phyloP scores from a whole-genome alignment of 2,113 vertebrate species.

The Dromiciops gliroides region DNA sequence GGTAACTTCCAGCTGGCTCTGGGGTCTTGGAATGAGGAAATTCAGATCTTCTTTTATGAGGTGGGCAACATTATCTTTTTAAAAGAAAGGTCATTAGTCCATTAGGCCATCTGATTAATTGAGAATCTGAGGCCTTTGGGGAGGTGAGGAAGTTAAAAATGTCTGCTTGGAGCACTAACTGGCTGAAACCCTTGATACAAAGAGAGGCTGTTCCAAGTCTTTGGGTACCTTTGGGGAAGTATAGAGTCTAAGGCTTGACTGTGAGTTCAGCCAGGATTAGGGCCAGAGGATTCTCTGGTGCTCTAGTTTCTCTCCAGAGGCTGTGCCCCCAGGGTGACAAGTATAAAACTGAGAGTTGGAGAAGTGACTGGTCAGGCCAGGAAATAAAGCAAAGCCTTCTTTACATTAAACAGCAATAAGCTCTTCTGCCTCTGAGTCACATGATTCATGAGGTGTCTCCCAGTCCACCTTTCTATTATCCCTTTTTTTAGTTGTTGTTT shows the following conservation, averaged over 20 bases:
- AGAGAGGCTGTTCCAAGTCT: not conserved
- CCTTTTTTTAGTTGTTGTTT: too few relatives aligned
- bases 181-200: not conserved
- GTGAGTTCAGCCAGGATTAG: not conserved
- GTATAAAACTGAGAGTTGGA: slow-evolving; percentile 40
- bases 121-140: not conserved
- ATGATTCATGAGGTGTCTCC: not conserved
- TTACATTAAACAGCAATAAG: slow-evolving; percentile 73
- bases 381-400: slow-evolving; percentile 69
- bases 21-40: not conserved
- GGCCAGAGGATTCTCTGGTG: not conserved
- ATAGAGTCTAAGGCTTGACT: not conserved
- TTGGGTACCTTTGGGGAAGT: not conserved
- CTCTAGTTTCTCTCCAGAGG: not conserved
- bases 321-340: not conserved
- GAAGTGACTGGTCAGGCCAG: slow-evolving; percentile 71
- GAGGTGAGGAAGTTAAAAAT: not conserved
- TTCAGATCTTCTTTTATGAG: not conserved
- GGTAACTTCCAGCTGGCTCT: not conserved
- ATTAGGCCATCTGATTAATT: not conserved
- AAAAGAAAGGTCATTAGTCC: not conserved
- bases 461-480: not conserved
- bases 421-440: slow-evolving; percentile 66
- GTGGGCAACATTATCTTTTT: not conserved
- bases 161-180: not conserved